Evolutionary conservation across 2,113 vertebrate genomes (phyloP).

Genomic region (Xiphias gladius): DNA sequence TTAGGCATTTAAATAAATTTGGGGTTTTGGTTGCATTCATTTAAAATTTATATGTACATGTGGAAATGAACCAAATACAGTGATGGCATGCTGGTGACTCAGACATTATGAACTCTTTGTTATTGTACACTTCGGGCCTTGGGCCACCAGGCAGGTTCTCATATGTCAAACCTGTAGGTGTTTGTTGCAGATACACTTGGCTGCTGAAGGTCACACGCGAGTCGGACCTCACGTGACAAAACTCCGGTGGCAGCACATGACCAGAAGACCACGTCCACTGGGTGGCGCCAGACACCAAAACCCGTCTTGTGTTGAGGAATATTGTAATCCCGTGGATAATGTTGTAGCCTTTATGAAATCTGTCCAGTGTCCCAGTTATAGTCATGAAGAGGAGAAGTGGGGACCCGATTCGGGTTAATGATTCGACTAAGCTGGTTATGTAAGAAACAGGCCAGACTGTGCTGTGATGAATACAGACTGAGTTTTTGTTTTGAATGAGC

Average conservation of each 20-base stretch:
- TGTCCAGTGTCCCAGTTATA: slow-evolving; percentile 52
- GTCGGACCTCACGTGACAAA: slow-evolving; percentile 55
- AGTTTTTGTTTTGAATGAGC: slow-evolving; percentile 62
- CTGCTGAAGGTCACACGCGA: slow-evolving; percentile 68
- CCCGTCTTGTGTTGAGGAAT: neutral
- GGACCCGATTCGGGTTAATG: slow-evolving; percentile 65
- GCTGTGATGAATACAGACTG: slow-evolving; percentile 50
- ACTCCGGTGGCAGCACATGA: neutral
- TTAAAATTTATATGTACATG: neutral
- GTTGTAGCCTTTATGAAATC: slow-evolving; percentile 47
- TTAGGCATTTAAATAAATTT: neutral
- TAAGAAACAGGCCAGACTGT: slow-evolving; percentile 74
- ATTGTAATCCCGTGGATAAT: slow-evolving; percentile 1
- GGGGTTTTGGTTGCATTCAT: neutral
- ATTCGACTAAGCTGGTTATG: slow-evolving; percentile 66
- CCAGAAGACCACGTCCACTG: slow-evolving; percentile 53
- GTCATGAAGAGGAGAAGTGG: slow-evolving; percentile 27
- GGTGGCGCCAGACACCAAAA: slow-evolving; percentile 66
- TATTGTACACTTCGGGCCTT: slow-evolving; percentile 33
- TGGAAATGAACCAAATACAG: slow-evolving; percentile 6
- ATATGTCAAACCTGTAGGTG: slow-evolving; percentile 65
- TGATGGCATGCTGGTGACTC: slow-evolving; percentile 5
- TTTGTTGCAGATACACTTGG: slow-evolving; percentile 56
- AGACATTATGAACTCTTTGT: slow-evolving; percentile 37
- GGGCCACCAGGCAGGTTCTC: slow-evolving; percentile 58